A percentile compares a stretch with the other conserved stretches of the same genome.
phyloP scores from a whole-genome alignment of 2,797 vertebrate species.

The Sebastes minor region DNA sequence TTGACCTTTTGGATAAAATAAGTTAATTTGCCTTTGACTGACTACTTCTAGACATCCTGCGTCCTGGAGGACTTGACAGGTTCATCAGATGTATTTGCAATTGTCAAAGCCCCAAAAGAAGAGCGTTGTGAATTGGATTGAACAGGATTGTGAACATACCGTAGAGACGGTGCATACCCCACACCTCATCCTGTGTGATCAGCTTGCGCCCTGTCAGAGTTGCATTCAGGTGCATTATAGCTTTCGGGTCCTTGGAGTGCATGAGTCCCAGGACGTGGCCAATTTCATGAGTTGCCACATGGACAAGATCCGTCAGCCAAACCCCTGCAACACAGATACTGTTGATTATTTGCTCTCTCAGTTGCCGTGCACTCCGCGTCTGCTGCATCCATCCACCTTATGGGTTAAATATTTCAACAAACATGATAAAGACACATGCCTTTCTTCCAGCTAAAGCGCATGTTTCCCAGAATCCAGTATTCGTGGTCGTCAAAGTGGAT shows the following conservation, averaged over 20 bases:
- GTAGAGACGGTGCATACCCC: slow-evolving; percentile 95
- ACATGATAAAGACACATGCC: slow-evolving; percentile 73
- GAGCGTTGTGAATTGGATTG: background rate
- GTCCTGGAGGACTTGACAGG: background rate
- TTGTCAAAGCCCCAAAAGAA: background rate
- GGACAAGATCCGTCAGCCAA: slow-evolving; percentile 97
- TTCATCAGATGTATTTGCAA: background rate
- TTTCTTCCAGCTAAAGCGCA: slow-evolving; percentile 98
- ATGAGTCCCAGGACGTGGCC: slow-evolving; percentile 95
- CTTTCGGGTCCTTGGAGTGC: slow-evolving; percentile 91
- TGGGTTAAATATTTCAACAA: slow-evolving; percentile 9
- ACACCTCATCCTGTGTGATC: slow-evolving; percentile 96
- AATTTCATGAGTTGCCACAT: slow-evolving; percentile 95
- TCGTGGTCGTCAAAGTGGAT: slow-evolving; percentile 98
- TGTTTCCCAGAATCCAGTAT: slow-evolving; percentile 96
- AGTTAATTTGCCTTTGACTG: background rate
- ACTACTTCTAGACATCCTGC: background rate
- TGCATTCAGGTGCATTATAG: slow-evolving; percentile 97
- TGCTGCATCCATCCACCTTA: slow-evolving; percentile 1
- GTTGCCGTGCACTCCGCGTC: background rate
- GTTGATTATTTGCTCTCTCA: slow-evolving; percentile 18
- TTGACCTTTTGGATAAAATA: background rate
- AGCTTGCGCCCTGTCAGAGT: slow-evolving; percentile 92
- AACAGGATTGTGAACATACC: slow-evolving; percentile 75
- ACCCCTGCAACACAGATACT: slow-evolving; percentile 83